Conservation (phyloP, 2,113 vertebrate genomes). For the Euleptes europaea region DNA sequence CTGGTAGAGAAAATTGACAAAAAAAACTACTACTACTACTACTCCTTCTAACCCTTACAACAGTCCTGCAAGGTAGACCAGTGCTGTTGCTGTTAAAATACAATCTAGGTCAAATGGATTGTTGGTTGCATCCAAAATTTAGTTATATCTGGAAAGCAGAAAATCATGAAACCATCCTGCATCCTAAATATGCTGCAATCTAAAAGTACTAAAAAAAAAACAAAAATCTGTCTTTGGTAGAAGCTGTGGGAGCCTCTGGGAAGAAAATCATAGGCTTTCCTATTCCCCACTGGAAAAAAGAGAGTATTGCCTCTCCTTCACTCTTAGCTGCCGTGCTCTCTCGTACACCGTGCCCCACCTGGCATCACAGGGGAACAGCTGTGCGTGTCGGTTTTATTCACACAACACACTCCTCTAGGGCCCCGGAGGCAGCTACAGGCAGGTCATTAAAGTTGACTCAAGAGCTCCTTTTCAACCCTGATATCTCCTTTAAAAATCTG, state of each 20-base stretch:
- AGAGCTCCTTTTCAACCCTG: slow-evolving; percentile 13
- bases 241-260: background rate
- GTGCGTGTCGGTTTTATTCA: slow-evolving; percentile 1
- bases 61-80: too few relatives aligned
- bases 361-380: background rate
- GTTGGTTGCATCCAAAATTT: background rate
- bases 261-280: background rate
- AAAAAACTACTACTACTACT: too few relatives aligned
- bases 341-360: background rate
- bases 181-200: background rate
- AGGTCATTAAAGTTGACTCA: slow-evolving; percentile 28
- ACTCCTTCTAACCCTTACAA: too few relatives aligned
- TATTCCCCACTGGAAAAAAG: background rate
- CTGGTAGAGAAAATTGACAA: too few relatives aligned
- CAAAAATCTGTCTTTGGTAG: background rate
- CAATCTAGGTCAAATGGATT: background rate
- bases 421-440: slow-evolving; percentile 13
- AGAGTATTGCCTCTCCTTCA: background rate
- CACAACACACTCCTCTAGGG: background rate
- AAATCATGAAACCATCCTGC: background rate
- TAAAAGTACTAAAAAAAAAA: background rate
- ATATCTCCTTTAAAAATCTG: slow-evolving; percentile 17
- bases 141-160: background rate
- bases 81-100: too few relatives aligned
- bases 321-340: background rate